Evolutionary conservation across 2,888 invertebrate genomes (phyloP), one percentile per base, ranked within the genome.

Genomic region (Spilosoma lubricipeda): DNA sequence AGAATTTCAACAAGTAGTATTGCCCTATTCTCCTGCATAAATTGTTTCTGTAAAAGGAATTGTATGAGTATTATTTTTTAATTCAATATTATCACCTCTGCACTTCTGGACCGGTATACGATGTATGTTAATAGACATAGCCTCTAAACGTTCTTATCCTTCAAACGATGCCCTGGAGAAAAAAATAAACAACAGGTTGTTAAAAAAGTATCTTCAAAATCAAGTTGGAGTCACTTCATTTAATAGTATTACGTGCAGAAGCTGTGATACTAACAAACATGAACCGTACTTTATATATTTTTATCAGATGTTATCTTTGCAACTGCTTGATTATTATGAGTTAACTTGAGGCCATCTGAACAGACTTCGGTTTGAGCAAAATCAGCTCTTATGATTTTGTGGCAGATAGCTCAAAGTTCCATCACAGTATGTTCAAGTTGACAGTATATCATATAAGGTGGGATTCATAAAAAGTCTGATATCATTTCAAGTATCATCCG

Each of bases 381-480:
- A 56, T 66, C 15, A 27, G 42, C 30, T 36, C 45, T 64, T 7
- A 42, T 9, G 33, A 69, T 1, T 65, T 18, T 23, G 33, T 5
- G 3, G 9, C 42, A 45, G 27, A 70, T 70, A 72, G 59, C 69
- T 23, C 27, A 39, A 67, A 70, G 36, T 81, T 23, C 1, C 67
- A 33, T 67, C 45, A 8, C 67, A 33, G 23, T 36, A 33, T 7
- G 8, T 11, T n/a, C 8, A 45, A n/a, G 27, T 65, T 70, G 52
- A 67, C 20, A 13, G 42, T 2, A 33, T 69, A n/a, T 66, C 76
- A 0, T 23, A 70, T 73, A 82, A 59, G 78, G 75, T 36, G 59
- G 68, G 68, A 39, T 71, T 27, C 73, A 59, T 59, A 83, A 82
- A 83, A 83, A 83, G 71, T 67, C 30, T 15, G 33, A 72, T 70